Evolutionary conservation across 2,888 invertebrate genomes (phyloP).

Genomic region (Eristalinus sepulchralis): DNA sequence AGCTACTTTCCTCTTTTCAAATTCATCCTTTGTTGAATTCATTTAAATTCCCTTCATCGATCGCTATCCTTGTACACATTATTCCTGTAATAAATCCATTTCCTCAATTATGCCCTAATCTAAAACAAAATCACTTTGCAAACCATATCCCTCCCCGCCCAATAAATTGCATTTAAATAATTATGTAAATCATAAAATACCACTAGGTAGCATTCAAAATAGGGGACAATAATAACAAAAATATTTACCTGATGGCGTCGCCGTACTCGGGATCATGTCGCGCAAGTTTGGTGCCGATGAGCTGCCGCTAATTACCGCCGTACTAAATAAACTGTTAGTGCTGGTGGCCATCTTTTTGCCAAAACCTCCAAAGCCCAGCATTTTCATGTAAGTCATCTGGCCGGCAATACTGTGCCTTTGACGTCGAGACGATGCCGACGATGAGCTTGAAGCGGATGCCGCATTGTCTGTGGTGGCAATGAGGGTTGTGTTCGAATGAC

Average conservation of each 20-base stretch:
- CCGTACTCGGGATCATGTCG: conserved; percentile 90
- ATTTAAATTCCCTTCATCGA: no score
- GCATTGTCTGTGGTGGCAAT: conserved; percentile 79
- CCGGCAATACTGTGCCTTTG: conserved; percentile 98
- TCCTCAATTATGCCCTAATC: no score
- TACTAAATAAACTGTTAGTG: conserved; percentile 95
- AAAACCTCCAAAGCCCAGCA: conserved; percentile 89
- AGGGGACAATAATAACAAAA: conserved; percentile 10
- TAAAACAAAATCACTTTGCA: conserved; percentile 46
- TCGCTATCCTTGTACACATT: no score
- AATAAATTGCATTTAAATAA: neutral
- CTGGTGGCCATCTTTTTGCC: conserved; percentile 86
- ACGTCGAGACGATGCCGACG: conserved; percentile 85
- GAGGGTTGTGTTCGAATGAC: conserved; percentile 74
- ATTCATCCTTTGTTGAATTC: no score
- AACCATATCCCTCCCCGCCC: neutral
- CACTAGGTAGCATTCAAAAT: neutral
- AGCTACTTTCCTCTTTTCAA: no score
- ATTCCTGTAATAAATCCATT: no score
- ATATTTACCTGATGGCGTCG: conserved; percentile 88
- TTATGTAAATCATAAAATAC: conserved; percentile 12
- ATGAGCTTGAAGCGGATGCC: conserved; percentile 78
- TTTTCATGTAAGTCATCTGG: conserved; percentile 96
- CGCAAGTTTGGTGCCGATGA: conserved; percentile 95
- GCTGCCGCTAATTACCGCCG: conserved; percentile 97